Evolutionary conservation across 2,888 invertebrate genomes (phyloP).

Genomic region (Eupsilia transversa): DNA sequence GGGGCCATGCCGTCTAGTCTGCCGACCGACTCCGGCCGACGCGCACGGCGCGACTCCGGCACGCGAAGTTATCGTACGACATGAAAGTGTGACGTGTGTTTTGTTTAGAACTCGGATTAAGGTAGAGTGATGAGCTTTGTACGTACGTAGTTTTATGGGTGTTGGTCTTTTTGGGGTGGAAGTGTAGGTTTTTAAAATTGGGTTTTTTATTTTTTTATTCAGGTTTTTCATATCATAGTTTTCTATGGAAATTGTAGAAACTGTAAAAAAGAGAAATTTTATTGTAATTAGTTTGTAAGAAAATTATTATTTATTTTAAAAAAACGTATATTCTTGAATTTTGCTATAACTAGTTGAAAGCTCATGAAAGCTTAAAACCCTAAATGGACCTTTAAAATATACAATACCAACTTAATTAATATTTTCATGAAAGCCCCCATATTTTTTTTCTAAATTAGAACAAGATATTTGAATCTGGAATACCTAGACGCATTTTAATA

Average conservation of each 20-base stretch:
- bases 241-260: not conserved
- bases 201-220: slow-evolving; percentile 11
- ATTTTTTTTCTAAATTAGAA: not conserved
- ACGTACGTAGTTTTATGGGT: slow-evolving; percentile 47
- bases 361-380: not conserved
- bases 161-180: slow-evolving; percentile 12
- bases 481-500: slow-evolving; percentile 20
- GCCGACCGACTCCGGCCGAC: slow-evolving; percentile 84
- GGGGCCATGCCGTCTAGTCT: slow-evolving; percentile 79
- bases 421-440: not conserved
- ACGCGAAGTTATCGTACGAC: slow-evolving; percentile 62
- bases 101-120: slow-evolving; percentile 69
- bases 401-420: not conserved
- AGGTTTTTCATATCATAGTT: not conserved
- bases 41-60: slow-evolving; percentile 70
- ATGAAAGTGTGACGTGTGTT: slow-evolving; percentile 72
- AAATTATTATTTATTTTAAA: not conserved
- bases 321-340: not conserved
- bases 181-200: not conserved
- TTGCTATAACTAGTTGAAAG: not conserved
- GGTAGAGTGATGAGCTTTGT: slow-evolving; percentile 66
- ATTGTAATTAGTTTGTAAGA: not conserved
- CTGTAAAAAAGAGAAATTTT: not conserved
- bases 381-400: not conserved
- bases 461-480: not conserved